Evolutionary conservation across 1,140 invertebrate species (phyloP).

Genomic region (Pentalonia nigronervosa): DNA sequence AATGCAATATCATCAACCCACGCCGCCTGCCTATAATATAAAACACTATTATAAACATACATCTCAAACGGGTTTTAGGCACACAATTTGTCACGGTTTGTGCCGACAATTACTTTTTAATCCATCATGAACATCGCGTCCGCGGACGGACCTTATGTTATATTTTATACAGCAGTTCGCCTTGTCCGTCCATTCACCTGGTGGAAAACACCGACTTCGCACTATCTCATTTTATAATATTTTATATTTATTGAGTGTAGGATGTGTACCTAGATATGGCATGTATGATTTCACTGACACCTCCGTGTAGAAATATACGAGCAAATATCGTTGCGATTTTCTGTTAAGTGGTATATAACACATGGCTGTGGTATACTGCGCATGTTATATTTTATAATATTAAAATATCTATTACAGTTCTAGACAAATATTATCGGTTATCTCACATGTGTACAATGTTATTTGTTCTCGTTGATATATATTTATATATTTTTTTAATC

Average conservation of each 20-base stretch:
- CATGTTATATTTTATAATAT: not conserved
- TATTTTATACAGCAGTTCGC: not conserved
- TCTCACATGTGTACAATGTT: not conserved
- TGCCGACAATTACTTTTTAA: not conserved
- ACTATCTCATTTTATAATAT: not conserved
- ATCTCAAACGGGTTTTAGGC: not conserved
- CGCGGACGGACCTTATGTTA: not conserved
- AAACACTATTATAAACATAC: not conserved
- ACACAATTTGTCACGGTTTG: not conserved
- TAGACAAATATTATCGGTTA: too few relatives aligned
- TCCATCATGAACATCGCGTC: not conserved
- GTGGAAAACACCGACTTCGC: not conserved
- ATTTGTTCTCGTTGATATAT: not conserved
- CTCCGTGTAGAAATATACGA: not conserved
- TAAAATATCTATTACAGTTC: not conserved
- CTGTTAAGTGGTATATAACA: too few relatives aligned
- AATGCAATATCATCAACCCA: not conserved
- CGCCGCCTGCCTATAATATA: not conserved
- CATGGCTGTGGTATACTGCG: not conserved
- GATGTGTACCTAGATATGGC: not conserved
- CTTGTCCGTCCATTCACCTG: not conserved
- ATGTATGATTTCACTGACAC: not conserved
- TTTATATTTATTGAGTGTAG: not conserved
- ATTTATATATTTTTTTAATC: not conserved
- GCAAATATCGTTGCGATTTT: too few relatives aligned